Base-by-base conservation (phyloP, 2,888 invertebrate genomes). In the Tethea ocularis region DNA sequence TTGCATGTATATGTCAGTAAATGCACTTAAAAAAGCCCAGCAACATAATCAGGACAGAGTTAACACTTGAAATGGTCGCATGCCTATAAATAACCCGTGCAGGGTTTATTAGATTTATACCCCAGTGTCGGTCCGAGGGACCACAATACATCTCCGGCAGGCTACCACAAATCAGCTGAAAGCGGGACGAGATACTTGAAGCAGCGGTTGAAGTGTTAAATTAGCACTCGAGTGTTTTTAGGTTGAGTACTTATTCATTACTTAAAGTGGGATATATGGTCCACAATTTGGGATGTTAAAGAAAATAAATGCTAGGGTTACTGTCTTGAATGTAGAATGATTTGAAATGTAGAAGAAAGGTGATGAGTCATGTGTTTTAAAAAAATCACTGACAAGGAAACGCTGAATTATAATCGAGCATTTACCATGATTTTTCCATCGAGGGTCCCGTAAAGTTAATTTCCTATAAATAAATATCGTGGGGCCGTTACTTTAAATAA, bases 21-120 rank as follows among this genome's bases (percentile, higher is more conserved):
- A 24, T 24, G 5, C 24, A 24, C 5, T 24, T 24, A 29, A 8
- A 29, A 29, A 33, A 13, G 33, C 13, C 13, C 7, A 3, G 33
- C 13, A 38, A 38, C n/a, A 38, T 38, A n/a, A 38, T 33, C 13
- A 33, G 13, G 13, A 29, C 10, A 33, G 1, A 33, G 13, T 33
- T 33, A 64, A 61, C 66, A 70, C 68, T 70, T 63, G 64, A 61
- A 63, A 60, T 57, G 56, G 53, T n/a, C 38, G 5, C 38, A 38
- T 52, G 53, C 22, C 60, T 61, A 72, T 75, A 75, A 75, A 75
- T 71, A 68, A 64, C 62, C 59, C 53, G 55, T 57, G 56, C 57
- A 57, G 29, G 62, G 56, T 57, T 69, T 66, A 71, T 75, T 72
- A 66, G 74, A 71, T 71, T 72, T 72, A 72, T 72, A 61, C 56